These are phyloP conservation scores for Drosophila setifemur DNA, from an alignment of 1,140 invertebrate species.

Conservation along the genomic window DNA sequence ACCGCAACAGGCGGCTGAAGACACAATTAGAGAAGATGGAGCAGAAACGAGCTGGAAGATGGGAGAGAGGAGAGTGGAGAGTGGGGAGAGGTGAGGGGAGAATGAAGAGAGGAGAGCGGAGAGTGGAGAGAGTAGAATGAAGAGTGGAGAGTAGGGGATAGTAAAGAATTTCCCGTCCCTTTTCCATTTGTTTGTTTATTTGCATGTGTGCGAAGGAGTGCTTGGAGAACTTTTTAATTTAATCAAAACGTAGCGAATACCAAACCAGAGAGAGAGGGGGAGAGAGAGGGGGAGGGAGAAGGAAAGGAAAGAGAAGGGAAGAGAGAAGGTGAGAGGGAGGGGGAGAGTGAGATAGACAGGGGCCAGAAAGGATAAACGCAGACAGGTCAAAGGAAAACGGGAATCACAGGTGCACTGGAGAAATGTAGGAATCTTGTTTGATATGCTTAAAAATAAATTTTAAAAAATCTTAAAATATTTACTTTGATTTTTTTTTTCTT, in stretches of 20 bases:
- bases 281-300: neutral
- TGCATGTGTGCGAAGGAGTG: constrained; percentile 4
- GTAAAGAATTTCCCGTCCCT: constrained; percentile 8
- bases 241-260: constrained; percentile 51
- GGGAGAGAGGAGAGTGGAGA: no score
- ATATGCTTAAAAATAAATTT: no score
- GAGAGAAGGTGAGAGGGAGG: neutral
- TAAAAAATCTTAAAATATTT: neutral
- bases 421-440: neutral
- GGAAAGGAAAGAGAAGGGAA: neutral
- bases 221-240: constrained; percentile 56
- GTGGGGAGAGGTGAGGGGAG: neutral
- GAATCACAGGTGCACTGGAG: neutral
- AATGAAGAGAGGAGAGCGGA: neutral
- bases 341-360: neutral
- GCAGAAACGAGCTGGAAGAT: no score
- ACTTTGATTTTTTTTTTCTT: no score
- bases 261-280: constrained; percentile 4
- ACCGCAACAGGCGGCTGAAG: constrained; percentile 32
- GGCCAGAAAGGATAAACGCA: constrained; percentile 25
- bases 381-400: neutral
- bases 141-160: neutral
- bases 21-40: constrained; percentile 38
- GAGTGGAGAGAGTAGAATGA: neutral
- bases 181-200: constrained; percentile 8